Conservation (phyloP, 2,797 vertebrate species). For the Thaleichthys pacificus region DNA sequence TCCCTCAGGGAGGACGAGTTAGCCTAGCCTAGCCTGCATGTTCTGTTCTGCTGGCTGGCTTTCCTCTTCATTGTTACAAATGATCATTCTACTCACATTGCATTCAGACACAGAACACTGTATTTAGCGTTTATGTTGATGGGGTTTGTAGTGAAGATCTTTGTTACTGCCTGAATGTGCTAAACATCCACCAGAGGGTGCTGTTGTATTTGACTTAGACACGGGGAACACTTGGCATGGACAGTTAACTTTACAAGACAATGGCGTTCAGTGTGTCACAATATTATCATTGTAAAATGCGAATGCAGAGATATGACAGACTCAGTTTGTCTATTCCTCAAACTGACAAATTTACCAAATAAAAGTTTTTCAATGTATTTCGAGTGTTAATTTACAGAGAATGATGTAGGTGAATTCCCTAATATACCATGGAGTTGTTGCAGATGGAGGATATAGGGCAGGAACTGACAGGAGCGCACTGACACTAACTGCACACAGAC, state of each 20-base stretch:
- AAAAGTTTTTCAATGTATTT: too few species aligned
- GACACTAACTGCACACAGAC: slow-evolving; percentile 32
- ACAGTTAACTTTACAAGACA: background rate
- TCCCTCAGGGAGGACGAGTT: background rate
- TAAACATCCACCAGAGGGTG: slow-evolving; percentile 55
- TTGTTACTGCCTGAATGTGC: background rate
- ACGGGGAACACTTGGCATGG: background rate
- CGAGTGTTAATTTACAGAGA: background rate
- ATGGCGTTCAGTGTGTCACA: too few species aligned
- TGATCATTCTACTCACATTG: background rate
- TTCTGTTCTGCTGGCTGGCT: too few species aligned
- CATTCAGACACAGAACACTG: too few species aligned
- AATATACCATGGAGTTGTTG: too few species aligned
- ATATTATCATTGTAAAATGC: too few species aligned
- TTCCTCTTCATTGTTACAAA: too few species aligned
- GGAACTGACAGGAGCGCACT: slow-evolving; percentile 19
- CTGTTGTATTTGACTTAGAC: slow-evolving; percentile 28
- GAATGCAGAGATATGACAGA: too few species aligned
- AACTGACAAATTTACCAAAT: background rate
- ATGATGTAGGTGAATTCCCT: background rate
- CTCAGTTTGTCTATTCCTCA: background rate
- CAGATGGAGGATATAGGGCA: slow-evolving; percentile 46
- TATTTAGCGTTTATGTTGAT: too few species aligned
- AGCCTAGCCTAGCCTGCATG: background rate
- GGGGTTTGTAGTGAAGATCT: too few species aligned